phyloP scores from a whole-genome alignment of 2,113 vertebrate genomes.

The Procapra przewalskii region DNA sequence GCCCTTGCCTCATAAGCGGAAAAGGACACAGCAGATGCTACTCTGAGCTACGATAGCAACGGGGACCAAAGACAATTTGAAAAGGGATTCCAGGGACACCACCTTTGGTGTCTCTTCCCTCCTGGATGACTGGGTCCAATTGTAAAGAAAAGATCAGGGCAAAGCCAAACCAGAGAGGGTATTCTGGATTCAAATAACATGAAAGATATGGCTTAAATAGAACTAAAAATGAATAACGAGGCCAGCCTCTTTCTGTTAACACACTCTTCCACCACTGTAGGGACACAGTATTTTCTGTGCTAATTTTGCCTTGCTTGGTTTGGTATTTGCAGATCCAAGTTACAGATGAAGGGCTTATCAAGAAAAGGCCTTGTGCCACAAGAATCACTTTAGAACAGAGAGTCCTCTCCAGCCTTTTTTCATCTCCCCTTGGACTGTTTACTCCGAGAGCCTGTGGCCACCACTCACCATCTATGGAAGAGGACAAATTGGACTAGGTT shows the following conservation, averaged over 20 bases:
- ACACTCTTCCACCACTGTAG: not conserved
- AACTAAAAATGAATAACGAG: slow-evolving; percentile 24
- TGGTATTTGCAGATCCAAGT: not conserved
- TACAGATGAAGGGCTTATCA: not conserved
- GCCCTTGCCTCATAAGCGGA: not conserved
- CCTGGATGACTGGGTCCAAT: not conserved
- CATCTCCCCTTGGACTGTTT: not conserved
- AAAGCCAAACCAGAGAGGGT: not conserved
- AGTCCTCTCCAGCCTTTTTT: not conserved
- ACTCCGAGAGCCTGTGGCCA: not conserved
- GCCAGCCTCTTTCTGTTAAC: not conserved
- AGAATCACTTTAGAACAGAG: not conserved
- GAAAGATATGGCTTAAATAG: slow-evolving; percentile 13
- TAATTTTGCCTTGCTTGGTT: slow-evolving; percentile 36
- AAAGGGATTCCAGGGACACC: not conserved
- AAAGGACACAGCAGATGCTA: not conserved
- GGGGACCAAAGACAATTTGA: not conserved
- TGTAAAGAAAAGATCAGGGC: not conserved
- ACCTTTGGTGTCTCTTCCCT: not conserved
- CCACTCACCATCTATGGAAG: not conserved
- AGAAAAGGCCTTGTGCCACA: not conserved
- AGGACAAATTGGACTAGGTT: not conserved
- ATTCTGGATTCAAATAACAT: slow-evolving; percentile 33
- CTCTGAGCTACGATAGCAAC: not conserved
- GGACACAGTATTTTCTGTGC: slow-evolving; percentile 25